Evolutionary conservation across 2,888 invertebrate species (phyloP), one percentile per base, ranked within the genome.

Genomic region (Caenorhabditis wallacei): DNA sequence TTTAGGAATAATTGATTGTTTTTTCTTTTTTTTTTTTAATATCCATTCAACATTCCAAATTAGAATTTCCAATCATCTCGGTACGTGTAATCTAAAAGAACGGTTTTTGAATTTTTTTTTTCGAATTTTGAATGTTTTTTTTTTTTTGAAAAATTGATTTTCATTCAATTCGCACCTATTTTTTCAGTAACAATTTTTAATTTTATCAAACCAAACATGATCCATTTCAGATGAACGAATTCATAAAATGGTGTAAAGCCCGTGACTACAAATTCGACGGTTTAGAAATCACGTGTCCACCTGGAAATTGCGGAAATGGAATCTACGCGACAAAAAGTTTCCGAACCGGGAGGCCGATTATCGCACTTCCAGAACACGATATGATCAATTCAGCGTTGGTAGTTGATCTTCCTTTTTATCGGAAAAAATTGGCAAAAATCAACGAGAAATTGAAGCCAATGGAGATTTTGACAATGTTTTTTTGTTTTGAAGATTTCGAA

Each of bases 381-480:
- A 82, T 88, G 81, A 80, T 88, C 22, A 87, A 81, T 16, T 85
- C 87, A 11, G 86, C 83, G 5, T 63, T 79, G 18, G 85, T 89
- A 2, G 85, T 86, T 0, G 87, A 86, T 43, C 84, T 88, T 46
- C 84, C 84, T 10, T 76, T 81, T 64, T 91, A 90, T 75, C 61
- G 78, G 16, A 74, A 80, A 16, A 61, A 90, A 11, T 26, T 89
- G 20, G 82, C 85, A 16, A 56, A 53, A 10, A 48, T 71, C 1
- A 70, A 76, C 1, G 68, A 76, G 18, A 68, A 69, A n/a, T 68
- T 87, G 59, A 87, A 84, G 3, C 88, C 90, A 8, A 86, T 88
- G 72, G 89, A 89, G 46, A 76, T 89, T 35, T 82, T 91, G 30
- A 87, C 86, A 20, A 66, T 90, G 63, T 90, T 91, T 63, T 87